Evolutionary conservation across 2,888 invertebrate genomes (phyloP).

Genomic region (Dasysyrphus tricinctus): DNA sequence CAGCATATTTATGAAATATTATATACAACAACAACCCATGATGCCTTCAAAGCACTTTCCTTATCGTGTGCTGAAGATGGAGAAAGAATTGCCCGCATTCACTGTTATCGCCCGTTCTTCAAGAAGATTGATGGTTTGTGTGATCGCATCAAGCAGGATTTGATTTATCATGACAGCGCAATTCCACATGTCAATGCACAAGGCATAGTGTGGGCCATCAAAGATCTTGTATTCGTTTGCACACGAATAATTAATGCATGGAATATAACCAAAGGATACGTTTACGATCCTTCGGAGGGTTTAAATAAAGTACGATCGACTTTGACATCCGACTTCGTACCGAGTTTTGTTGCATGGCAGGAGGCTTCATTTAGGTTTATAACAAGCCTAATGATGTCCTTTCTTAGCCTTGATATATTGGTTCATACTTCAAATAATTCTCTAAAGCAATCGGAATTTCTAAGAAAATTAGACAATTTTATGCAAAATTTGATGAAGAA

Average conservation of each 20-base stretch:
- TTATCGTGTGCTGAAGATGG: conserved; percentile 9
- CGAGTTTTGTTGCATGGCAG: conserved; percentile 86
- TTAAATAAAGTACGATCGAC: conserved; percentile 86
- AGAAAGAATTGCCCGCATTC: conserved; percentile 88
- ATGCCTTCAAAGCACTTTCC: background rate
- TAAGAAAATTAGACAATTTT: conserved; percentile 78
- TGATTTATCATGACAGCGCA: conserved; percentile 88
- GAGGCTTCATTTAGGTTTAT: conserved; percentile 86
- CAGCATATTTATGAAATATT: background rate
- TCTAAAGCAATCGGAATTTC: conserved; percentile 77
- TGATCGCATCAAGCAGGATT: conserved; percentile 88
- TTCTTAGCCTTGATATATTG: conserved; percentile 85
- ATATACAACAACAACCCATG: background rate
- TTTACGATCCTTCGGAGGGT: conserved; percentile 86
- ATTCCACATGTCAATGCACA: conserved; percentile 89
- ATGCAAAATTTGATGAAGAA: conserved; percentile 78
- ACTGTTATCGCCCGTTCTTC: conserved; percentile 89
- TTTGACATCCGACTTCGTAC: conserved; percentile 85
- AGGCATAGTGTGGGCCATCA: conserved; percentile 90
- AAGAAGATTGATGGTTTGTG: conserved; percentile 90
- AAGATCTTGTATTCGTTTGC: conserved; percentile 90
- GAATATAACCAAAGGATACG: conserved; percentile 88
- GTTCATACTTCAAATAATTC: conserved; percentile 81
- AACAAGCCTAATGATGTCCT: conserved; percentile 86
- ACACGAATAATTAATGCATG: conserved; percentile 89